These are phyloP conservation scores for Halictus ligatus DNA, from an alignment of 2,888 invertebrate genomes.

Conservation along the genomic window DNA sequence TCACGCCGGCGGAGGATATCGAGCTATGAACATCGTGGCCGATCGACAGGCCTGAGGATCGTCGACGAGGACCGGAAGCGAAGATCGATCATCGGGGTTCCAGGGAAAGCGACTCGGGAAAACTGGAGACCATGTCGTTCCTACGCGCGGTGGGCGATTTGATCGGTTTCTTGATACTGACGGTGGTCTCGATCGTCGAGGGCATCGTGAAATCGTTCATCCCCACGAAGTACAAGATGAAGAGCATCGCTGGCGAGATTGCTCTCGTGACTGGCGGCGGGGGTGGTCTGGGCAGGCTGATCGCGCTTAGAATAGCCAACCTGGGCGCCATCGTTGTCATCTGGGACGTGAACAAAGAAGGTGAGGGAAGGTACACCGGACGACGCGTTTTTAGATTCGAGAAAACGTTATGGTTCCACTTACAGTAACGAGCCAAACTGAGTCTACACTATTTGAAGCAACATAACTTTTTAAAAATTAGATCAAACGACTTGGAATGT, in stretches of 20 bases:
- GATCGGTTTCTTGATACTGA: constrained; percentile 85
- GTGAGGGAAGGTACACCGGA: constrained; percentile 82
- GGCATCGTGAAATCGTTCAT: constrained; percentile 85
- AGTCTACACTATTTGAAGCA: no score
- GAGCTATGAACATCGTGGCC: constrained; percentile 49
- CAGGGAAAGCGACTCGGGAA: not conserved
- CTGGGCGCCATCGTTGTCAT: constrained; percentile 92
- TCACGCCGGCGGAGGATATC: not conserved
- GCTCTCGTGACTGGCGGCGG: constrained; percentile 96
- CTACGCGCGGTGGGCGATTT: constrained; percentile 87
- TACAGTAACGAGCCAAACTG: no score
- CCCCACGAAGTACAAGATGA: constrained; percentile 88
- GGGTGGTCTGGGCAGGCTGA: constrained; percentile 92
- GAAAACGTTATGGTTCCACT: no score
- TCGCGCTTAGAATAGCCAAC: constrained; percentile 90
- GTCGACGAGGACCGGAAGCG: not conserved
- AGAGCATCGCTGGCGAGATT: constrained; percentile 90
- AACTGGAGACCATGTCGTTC: constrained; percentile 79
- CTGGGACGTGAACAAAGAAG: constrained; percentile 95
- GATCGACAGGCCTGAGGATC: constrained; percentile 22
- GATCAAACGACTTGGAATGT: no score
- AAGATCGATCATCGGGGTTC: not conserved
- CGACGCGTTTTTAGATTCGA: no score
- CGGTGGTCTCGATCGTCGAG: constrained; percentile 85
- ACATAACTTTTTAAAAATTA: no score